Evolutionary conservation across 2,888 invertebrate species (phyloP), one percentile per base, ranked within the genome.

Genomic region (Ochropleura plecta): DNA sequence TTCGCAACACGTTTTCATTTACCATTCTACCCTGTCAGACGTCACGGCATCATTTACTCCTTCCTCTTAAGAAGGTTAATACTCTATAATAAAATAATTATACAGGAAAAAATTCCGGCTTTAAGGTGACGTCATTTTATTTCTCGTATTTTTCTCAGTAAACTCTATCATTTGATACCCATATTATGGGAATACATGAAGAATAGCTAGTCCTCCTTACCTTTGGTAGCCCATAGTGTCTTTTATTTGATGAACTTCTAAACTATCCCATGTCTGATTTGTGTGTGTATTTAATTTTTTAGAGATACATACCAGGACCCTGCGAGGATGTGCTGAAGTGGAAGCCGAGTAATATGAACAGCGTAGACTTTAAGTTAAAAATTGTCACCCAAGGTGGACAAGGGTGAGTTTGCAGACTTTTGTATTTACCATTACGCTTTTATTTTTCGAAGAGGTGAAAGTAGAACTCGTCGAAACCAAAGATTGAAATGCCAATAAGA

Each of bases 281-380:
- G 9, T 44, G 7, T 44, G 7, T 20, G 0, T 51, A 4, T 94
- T 95, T 68, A 60, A 51, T 94, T 46, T 96, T 73, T 3, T 93
- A 98, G 98, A 97, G 98, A 0, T 99, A 99, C 91, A 96, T 97
- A 18, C 96, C 98, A 10, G 99, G 99, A 0, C 97, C 97, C 9
- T 99, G 98, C 89, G 96, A 97, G 53, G 97, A 98, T 63, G 98
- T 99, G 3, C 96, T 99, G 20, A 99, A 99, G 94, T 99, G 99
- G 99, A 99, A 99, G 92, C 99, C 99, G 0, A 96, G 98, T 5
- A 97, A 98, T 76, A 97, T 99, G 95, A 99, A 99, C 96, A 99
- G 99, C 7, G 98, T 99, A 0, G 99, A 99, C 95, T 99, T 99
- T 93, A 97, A 97, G 89, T 95, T 99, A 77, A 98, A 98, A 94